Percentiles rank a stretch among this genome's conserved stretches.
Evolutionary conservation across 2,113 vertebrate genomes (phyloP).

Genomic region (Hypomesus transpacificus): DNA sequence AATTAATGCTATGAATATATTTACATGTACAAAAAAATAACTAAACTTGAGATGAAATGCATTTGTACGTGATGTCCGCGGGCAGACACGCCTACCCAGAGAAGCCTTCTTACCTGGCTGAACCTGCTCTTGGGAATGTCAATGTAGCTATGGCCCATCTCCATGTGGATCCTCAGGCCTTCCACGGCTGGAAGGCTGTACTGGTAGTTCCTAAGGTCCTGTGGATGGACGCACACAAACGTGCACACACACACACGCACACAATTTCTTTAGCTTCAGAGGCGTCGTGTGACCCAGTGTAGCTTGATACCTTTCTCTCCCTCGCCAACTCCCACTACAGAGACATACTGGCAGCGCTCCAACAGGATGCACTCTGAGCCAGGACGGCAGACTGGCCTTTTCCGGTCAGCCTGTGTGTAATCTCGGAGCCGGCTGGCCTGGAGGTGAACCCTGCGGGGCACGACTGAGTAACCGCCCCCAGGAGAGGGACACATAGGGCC

Average conservation of each 20-base stretch:
- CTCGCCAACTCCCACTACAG: background rate
- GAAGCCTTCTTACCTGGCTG: constrained; percentile 73
- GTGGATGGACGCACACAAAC: constrained; percentile 17
- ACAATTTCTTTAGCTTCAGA: too few species aligned
- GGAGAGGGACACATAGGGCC: background rate
- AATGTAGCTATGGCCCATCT: constrained; percentile 92
- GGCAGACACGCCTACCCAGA: background rate
- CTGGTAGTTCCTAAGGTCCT: constrained; percentile 94
- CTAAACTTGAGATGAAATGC: too few species aligned
- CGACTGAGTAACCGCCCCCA: background rate
- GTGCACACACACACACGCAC: background rate
- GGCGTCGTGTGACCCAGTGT: too few species aligned
- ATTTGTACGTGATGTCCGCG: background rate
- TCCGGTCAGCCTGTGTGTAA: background rate
- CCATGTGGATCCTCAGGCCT: constrained; percentile 87
- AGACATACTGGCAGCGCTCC: background rate
- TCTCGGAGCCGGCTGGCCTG: background rate
- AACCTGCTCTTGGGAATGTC: constrained; percentile 86
- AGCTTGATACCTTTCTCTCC: background rate
- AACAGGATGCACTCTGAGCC: too few species aligned
- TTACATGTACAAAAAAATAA: too few species aligned
- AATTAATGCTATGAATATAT: background rate
- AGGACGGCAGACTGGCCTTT: too few species aligned
- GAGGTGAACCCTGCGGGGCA: background rate
- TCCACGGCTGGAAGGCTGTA: constrained; percentile 86